A percentile compares a stretch with the other conserved stretches of the same genome.
Conservation (phyloP, 1,140 invertebrate genomes). For the Propsilocerus akamusi region DNA sequence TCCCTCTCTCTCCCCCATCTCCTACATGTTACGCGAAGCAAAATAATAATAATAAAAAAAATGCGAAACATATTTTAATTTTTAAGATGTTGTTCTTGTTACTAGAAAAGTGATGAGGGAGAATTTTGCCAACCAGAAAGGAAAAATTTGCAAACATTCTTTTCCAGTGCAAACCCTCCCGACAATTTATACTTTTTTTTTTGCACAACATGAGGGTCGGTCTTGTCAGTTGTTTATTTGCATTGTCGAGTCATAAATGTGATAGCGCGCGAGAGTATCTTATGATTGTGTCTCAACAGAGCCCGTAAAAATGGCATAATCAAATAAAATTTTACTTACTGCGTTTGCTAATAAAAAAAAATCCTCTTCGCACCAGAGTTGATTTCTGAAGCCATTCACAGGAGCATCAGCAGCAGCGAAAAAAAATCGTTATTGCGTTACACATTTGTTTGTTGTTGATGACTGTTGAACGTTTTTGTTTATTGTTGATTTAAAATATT, state of each 20-base stretch:
- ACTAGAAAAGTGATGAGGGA: not conserved
- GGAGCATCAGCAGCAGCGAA: not conserved
- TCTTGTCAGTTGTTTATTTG: not conserved
- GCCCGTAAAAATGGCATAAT: slow-evolving; percentile 2
- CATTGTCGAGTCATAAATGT: not conserved
- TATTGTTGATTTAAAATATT: slow-evolving; percentile 4
- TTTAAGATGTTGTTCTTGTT: slow-evolving; percentile 2
- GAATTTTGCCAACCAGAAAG: not conserved
- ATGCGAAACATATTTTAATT: slow-evolving; percentile 3
- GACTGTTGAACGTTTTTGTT: not conserved
- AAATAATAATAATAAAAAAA: too few species aligned
- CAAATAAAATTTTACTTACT: slow-evolving; percentile 4
- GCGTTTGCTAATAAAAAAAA: not conserved
- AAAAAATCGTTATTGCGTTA: not conserved
- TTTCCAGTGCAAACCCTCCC: not conserved
- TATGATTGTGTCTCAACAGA: not conserved
- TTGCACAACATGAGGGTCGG: not conserved
- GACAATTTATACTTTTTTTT: not conserved
- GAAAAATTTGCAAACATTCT: not conserved
- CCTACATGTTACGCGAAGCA: not conserved
- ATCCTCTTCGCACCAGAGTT: too few species aligned
- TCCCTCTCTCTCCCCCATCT: too few species aligned
- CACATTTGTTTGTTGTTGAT: not conserved
- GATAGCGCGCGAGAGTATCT: not conserved
- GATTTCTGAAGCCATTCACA: too few species aligned